Base-by-base conservation (phyloP, 2,113 vertebrate species). In the Kryptolebias marmoratus region DNA sequence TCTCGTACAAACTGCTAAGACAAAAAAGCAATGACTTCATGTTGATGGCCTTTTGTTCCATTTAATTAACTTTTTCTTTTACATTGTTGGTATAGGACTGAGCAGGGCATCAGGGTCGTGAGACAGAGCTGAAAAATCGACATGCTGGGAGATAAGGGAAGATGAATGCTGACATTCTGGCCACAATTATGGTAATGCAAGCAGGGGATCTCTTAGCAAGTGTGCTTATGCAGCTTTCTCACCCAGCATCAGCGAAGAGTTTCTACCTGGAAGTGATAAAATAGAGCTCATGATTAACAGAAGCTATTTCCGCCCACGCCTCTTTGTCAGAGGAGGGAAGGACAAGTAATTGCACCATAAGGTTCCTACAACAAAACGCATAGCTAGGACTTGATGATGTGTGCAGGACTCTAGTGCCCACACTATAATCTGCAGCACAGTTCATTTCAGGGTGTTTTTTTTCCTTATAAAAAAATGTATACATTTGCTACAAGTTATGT, bases 281-380 rank as follows among this genome's bases (percentile, higher is more conserved):
- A 90, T 77, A 82, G 80, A 77, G 79, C 79, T 85, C 82, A 74
- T 90, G 90, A 94, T 93, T 91, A 92, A 91, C 90, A 90, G 82
- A 89, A 91, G 88, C 88, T 88, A 85, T 68, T 88, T 83, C 83
- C 77, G 15, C 91, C 88, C 83, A 89, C 86, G 44, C 85, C 80
- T 80, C 83, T 88, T 81, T 86, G 78, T 80, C 81, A 83, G 83
- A 72, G 82, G 87, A 82, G 82, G 85, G 72, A 83, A 83, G 80
- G 83, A 85, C 78, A 88, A 90, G 85, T 90, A 88, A 92, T 91
- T 83, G 89, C 85, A 84, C 81, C 81, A 57, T 88, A 86, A 88
- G 85, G 77, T 90, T 84, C 71, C 81, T 83, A 73, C 83, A 85
- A 88, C 80, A 92, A 84, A 85, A 86, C 81, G 82, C 83, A 88